Evolutionary conservation across 2,797 vertebrate species (phyloP), one percentile per base, ranked within the genome.

Genomic region (Adelosebastes latens): DNA sequence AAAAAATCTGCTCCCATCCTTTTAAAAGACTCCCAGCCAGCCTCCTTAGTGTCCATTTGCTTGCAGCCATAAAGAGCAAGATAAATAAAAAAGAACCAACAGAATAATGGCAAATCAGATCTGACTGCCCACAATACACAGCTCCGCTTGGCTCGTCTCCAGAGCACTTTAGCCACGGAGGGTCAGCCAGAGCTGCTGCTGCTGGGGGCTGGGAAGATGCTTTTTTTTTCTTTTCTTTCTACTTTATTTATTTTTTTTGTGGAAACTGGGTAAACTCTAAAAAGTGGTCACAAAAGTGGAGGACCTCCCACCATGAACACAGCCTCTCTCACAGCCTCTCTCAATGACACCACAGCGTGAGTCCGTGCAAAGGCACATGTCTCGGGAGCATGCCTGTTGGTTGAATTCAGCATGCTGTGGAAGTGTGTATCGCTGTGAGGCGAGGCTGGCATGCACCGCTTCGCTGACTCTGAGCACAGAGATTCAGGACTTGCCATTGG

Each of bases 41-140:
- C 95, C 93, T 96, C 96, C 95, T 96, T 96, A 93, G 93, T 89
- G 92, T 92, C 88, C 94, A 95, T 94, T 95, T 94, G 94, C 87
- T 96, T 90, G 90, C 92, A 89, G 90, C 95, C 91, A 91, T 90
- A 88, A 92, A 81, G 20, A 72, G 27, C 20, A 34, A 77, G 82
- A 80, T 80, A 93, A 92, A 93, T 25, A 20, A 69, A 66, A 83
- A 83, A 61, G 4, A 94, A 92, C 69, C 42, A 39, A 93, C 93
- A 93, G 91, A 82, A 94, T 92, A 96, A 96, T 61, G 18, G 29
- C 59, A 82, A 86, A 81, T 86, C 73, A 70, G 32, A 83, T 86
- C 27, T 64, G 63, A 80, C 66, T 81, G 36, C 77, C 75, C 59
- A 70, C 56, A 86, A 72, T 62, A 20, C 80, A 75, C 67, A 64